These are phyloP conservation scores for Nixonia krombeini DNA, from an alignment of 1,140 invertebrate genomes.

Conservation along the genomic window DNA sequence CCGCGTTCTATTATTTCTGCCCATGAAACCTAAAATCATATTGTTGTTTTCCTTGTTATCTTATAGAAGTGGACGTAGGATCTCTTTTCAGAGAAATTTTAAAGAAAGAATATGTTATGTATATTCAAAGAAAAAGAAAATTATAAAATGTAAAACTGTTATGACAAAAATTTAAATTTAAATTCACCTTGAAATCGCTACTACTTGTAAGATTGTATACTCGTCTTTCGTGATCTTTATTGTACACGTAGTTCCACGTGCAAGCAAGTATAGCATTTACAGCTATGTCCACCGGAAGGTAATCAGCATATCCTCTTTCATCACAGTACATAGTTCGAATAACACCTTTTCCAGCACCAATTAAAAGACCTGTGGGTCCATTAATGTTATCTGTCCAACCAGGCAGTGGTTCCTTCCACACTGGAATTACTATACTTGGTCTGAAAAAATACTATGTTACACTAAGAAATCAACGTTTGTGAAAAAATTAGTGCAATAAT, in stretches of 20 bases:
- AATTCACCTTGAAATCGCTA: conserved; percentile 76
- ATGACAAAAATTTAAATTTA: background rate
- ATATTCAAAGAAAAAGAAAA: background rate
- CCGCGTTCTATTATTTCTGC: conserved; percentile 88
- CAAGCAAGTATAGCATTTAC: conserved; percentile 78
- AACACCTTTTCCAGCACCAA: conserved; percentile 87
- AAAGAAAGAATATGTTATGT: background rate
- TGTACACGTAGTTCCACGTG: conserved; percentile 75
- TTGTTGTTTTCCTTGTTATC: background rate
- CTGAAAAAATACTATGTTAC: conserved; percentile 36
- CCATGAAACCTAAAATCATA: conserved; percentile 79
- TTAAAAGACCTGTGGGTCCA: conserved; percentile 85
- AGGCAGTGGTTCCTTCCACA: conserved; percentile 84
- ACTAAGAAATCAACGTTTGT: conserved; percentile 33
- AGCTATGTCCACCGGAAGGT: conserved; percentile 87
- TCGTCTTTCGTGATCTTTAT: conserved; percentile 64
- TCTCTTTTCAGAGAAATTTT: background rate
- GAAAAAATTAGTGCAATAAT: background rate
- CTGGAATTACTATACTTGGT: conserved; percentile 78
- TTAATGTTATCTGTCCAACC: conserved; percentile 97
- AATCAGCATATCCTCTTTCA: conserved; percentile 83
- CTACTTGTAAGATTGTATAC: conserved; percentile 82
- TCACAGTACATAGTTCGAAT: conserved; percentile 88
- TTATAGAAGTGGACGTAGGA: background rate
- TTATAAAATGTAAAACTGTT: background rate